Percentiles rank a stretch among this genome's conserved stretches.
These are phyloP conservation scores for Flexamia atlantica DNA, from an alignment of 2,888 invertebrate species.

Conservation along the genomic window DNA sequence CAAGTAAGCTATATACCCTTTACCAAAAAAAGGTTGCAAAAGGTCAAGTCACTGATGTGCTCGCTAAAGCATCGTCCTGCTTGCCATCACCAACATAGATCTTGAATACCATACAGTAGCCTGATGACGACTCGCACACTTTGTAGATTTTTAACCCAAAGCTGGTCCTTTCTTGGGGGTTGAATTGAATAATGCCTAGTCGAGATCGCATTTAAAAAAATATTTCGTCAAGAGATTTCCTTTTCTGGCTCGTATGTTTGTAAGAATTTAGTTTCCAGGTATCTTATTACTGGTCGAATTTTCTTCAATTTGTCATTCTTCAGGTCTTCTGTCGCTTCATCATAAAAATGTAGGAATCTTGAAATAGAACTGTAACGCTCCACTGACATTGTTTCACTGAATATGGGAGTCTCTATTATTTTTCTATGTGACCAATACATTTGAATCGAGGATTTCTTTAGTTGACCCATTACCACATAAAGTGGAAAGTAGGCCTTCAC, in stretches of 20 bases:
- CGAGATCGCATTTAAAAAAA: constrained; percentile 72
- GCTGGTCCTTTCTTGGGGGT: constrained; percentile 71
- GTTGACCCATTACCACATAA: constrained; percentile 28
- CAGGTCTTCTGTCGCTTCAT: constrained; percentile 44
- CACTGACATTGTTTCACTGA: constrained; percentile 4
- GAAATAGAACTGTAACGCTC: constrained; percentile 40
- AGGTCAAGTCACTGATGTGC: constrained; percentile 57
- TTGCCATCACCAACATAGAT: constrained; percentile 56
- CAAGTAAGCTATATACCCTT: constrained; percentile 45
- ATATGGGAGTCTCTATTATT: constrained; percentile 47
- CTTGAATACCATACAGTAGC: constrained; percentile 52
- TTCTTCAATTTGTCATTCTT: constrained; percentile 65
- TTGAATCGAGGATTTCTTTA: constrained; percentile 28
- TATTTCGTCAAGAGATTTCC: constrained; percentile 71
- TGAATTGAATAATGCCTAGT: constrained; percentile 71
- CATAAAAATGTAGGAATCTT: constrained; percentile 47
- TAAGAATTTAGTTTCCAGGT: constrained; percentile 52
- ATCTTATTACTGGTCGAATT: constrained; percentile 60
- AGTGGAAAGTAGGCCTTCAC: constrained; percentile 46
- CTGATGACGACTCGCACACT: constrained; percentile 67
- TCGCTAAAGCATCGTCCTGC: constrained; percentile 25
- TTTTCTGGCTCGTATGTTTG: constrained; percentile 67
- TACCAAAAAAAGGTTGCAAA: constrained; percentile 39
- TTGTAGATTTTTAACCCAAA: constrained; percentile 72
- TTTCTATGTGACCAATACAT: constrained; percentile 39